Evolutionary conservation across 1,140 invertebrate genomes (phyloP), one percentile per base, ranked within the genome.

Genomic region (Glomeris maerens): DNA sequence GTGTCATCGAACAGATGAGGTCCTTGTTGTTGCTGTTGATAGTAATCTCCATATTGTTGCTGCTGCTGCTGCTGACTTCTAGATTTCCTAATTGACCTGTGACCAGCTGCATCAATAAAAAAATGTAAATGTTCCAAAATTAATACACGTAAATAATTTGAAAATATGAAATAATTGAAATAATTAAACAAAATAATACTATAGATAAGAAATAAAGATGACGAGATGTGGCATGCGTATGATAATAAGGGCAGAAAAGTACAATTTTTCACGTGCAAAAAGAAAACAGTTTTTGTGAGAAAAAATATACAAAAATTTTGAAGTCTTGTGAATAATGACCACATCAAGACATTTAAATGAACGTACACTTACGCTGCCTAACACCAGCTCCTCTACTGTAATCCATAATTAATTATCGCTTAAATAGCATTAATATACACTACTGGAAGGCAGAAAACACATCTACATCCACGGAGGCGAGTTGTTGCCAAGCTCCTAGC

Each of bases 1-100:
- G 41, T 44, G 23, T 44, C 41, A 5, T 44, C 7, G 17, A 44
- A 44, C 41, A 44, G 23, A 10, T 5, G 41, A 10, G 41, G 41
- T 20, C 23, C 23, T 36, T 10, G 31, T 7, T 44, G 41, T 5
- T 20, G 10, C 23, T n/a, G 41, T 44, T 44, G 41, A 10, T 22
- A n/a, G 17, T 44, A 44, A 10, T 5, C n/a, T 5, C 5, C n/a
- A 44, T 10, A 44, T 5, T 44, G 5, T 5, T n/a, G 17, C 23
- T 5, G 41, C 7, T n/a, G 41, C 5, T 20, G 10, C 23, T 5
- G 5, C 7, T n/a, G 41, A 20, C 23, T n/a, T 7, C 23, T 44
- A 22, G 5, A 5, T 7, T 44, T 44, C 17, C 17, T 21, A 20
- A 21, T n/a, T 44, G 7, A 22, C 23, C 41, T 44, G 7, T 44